Conservation (phyloP, 2,797 vertebrate species). For the Australoheros facetus region DNA sequence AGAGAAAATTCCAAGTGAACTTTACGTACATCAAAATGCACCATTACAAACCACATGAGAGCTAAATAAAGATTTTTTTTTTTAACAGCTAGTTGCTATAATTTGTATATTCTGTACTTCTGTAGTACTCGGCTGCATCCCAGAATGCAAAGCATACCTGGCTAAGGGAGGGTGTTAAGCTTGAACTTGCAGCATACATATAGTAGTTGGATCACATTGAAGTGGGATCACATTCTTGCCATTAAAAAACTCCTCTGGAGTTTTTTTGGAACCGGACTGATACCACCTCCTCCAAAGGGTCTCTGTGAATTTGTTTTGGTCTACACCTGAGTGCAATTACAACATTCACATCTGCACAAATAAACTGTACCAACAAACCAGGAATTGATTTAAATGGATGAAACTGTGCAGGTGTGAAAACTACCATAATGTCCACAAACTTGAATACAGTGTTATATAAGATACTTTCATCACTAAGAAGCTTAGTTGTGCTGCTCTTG, state of each 20-base stretch:
- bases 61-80: background rate
- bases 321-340: background rate
- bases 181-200: background rate
- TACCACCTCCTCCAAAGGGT: background rate
- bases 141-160: background rate
- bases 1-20: background rate
- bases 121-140: background rate
- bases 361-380: background rate
- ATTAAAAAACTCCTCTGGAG: background rate
- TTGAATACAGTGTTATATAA: background rate
- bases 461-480: background rate
- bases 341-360: background rate
- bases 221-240: background rate
- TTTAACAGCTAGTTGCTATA: background rate
- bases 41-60: background rate
- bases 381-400: background rate
- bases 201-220: background rate
- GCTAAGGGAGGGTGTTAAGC: background rate
- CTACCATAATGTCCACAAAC: background rate
- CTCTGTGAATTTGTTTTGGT: background rate
- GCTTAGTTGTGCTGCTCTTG: background rate
- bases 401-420: background rate
- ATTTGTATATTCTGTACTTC: background rate
- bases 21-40: background rate
- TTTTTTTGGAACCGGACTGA: background rate